A percentile compares a stretch with the other conserved stretches of the same genome.
Evolutionary conservation across 2,797 vertebrate species (phyloP).

Genomic region (Syngnathus acus): DNA sequence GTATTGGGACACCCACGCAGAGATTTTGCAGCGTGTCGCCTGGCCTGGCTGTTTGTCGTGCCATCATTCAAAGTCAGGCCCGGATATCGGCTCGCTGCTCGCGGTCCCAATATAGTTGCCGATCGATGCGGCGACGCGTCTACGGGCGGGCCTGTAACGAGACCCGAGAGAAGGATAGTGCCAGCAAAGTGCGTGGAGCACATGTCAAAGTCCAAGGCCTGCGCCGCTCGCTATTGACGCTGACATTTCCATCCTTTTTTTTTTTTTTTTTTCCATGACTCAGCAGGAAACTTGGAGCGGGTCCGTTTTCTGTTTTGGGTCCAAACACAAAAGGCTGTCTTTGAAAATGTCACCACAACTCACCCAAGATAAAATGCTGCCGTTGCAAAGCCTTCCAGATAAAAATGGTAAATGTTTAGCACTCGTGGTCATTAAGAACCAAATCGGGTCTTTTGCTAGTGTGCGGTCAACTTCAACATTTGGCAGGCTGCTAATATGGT

Average conservation of each 20-base stretch:
- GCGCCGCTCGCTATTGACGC: not conserved
- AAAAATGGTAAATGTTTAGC: no score
- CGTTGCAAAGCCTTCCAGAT: no score
- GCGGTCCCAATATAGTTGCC: slow-evolving; percentile 50
- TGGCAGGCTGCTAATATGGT: no score
- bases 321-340: not conserved
- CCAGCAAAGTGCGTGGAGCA: not conserved
- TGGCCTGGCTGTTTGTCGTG: slow-evolving; percentile 25
- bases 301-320: slow-evolving; percentile 5
- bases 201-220: slow-evolving; percentile 13
- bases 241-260: slow-evolving; percentile 7
- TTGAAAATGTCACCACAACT: slow-evolving; percentile 1
- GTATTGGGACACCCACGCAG: not conserved
- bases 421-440: no score
- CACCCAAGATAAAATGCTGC: not conserved
- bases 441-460: no score
- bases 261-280: slow-evolving; percentile 4
- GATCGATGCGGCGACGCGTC: slow-evolving; percentile 55
- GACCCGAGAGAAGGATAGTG: not conserved
- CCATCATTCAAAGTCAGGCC: slow-evolving; percentile 27
- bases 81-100: slow-evolving; percentile 11
- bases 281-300: slow-evolving; percentile 1
- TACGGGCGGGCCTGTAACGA: slow-evolving; percentile 26
- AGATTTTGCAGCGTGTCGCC: slow-evolving; percentile 20
- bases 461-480: no score